Evolutionary conservation across 2,797 vertebrate species (phyloP).

Genomic region (Microcaecilia unicolor): DNA sequence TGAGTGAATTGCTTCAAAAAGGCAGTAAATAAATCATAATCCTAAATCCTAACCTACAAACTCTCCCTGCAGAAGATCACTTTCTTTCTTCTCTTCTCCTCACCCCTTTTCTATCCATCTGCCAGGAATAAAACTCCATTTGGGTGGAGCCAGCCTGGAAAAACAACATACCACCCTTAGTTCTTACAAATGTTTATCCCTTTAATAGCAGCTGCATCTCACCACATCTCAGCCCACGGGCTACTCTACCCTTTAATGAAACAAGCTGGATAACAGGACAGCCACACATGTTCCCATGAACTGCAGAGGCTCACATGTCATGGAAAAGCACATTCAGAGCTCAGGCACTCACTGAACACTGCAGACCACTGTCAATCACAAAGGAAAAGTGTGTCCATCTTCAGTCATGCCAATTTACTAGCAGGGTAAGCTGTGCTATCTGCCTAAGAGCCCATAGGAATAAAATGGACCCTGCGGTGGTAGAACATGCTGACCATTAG

Average conservation of each 20-base stretch:
- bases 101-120: neutral
- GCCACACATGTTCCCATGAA: neutral
- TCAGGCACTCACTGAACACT: too few relatives aligned
- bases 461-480: too few relatives aligned
- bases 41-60: too few relatives aligned
- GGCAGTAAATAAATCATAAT: too few relatives aligned
- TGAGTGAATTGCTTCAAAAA: too few relatives aligned
- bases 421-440: too few relatives aligned
- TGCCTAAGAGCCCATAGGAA: too few relatives aligned
- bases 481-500: too few relatives aligned
- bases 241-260: neutral
- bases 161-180: neutral
- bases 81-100: neutral
- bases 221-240: neutral
- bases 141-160: neutral
- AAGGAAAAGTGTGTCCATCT: too few relatives aligned
- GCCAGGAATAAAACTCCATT: neutral
- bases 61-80: neutral
- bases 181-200: neutral
- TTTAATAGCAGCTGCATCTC: neutral
- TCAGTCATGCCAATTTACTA: too few relatives aligned
- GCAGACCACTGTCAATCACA: too few relatives aligned
- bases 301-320: neutral
- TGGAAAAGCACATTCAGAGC: neutral
- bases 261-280: neutral